Base-by-base conservation (phyloP, 2,888 invertebrate genomes). In the Yponomeuta plumbellus region DNA sequence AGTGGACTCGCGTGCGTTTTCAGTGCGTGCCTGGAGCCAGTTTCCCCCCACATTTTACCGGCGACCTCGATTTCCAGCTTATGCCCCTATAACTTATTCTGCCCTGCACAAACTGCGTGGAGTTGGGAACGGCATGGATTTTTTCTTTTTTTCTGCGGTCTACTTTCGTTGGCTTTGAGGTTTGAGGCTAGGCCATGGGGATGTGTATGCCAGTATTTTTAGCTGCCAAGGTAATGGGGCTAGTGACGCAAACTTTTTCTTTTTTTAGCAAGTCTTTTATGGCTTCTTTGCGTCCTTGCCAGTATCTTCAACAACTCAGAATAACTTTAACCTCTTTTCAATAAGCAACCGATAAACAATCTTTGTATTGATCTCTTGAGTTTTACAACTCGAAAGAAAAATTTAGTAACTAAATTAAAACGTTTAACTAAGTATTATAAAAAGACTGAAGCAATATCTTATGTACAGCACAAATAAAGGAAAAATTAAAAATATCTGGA, bases 41-140 rank as follows among this genome's bases (percentile, higher is more conserved):
- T 91, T 90, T 82, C 82, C 86, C 83, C 78, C 77, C 75, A 80
- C 80, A 80, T 80, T 80, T 83, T 84, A 80, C 84, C 74, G 76
- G 76, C 80, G 88, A 80, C 90, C 90, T 88, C 88, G 84, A 88
- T 89, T 87, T 84, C 81, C 81, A 79, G 77, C 83, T 84, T 81
- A 84, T 82, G 79, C 81, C 76, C 73, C 83, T 78, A 81, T 88
- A 87, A 88, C 78, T 88, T 86, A 89, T 87, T 84, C 73, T 72
- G 77, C 84, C 85, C 86, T 85, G 83, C 86, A 86, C 80, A 82
- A 79, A 75, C 76, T 75, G 65, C 65, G 26, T 64, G 56, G 56
- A 13, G 62, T n/a, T 62, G 62, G 62, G 39, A 26, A 62, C 20
- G 34, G 79, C 77, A 61, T 63, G 44, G 52, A 66, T 52, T 52